Base-by-base conservation (phyloP, 2,888 invertebrate genomes). In the Drosophila rellima region DNA sequence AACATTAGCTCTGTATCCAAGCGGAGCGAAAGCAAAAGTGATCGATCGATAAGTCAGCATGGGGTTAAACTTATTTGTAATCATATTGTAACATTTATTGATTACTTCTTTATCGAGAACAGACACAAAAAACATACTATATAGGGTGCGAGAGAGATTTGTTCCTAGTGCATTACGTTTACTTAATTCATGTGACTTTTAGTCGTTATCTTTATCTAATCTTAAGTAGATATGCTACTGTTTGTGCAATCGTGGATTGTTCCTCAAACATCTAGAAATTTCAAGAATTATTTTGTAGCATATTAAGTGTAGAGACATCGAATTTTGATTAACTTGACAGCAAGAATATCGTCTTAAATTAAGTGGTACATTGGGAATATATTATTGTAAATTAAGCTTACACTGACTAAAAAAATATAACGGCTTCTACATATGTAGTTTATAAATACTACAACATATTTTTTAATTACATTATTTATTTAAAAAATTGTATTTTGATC, bases 141-240 rank as follows among this genome's bases (percentile, higher is more conserved):
- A 4, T 3, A 51, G 8, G 5, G n/a, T 15, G n/a, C n/a, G 10
- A 23, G 35, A 3, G 33, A 35, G 55, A 44, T 56, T 35, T 17
- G 65, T 60, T 56, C 45, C 76, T 70, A 64, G 57, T 70, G 71
- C 59, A 73, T 50, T 31, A 3, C 0, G 23, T 42, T 42, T 61
- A 35, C 31, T 55, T 42, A 40, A 37, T 35, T 40, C 60, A 70
- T 57, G 56, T 42, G 42, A 54, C 52, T 37, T 54, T 18, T 18
- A 48, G 42, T 47, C 39, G 35, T 55, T 65, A 55, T 33, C 60
- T 65, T 55, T 71, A 71, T 71, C 71, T 71, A 71, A 71, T 71
- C 71, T 71, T 31, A 51, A 31, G 50, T 37, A 54, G 11, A 51
- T 50, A 23, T n/a, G 44, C 54, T 33, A 45, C 51, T 54, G 51